Evolutionary conservation across 2,888 invertebrate species (phyloP), one percentile per base, ranked within the genome.

Genomic region (Hirtodrosophila trivittata): DNA sequence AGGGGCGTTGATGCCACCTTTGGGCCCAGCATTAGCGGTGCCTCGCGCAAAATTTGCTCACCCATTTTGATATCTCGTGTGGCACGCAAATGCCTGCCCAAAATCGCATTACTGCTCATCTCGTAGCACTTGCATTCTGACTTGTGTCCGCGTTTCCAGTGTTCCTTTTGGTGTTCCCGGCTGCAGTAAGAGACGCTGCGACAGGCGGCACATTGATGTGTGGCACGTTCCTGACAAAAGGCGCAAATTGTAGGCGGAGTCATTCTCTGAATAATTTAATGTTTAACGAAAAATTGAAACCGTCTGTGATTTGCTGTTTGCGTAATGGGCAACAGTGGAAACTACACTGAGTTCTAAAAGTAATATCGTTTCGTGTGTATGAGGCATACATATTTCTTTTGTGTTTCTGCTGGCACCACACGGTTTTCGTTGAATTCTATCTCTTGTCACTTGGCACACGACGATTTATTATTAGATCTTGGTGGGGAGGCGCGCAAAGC

Each of bases 71-170:
- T 94, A 77, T 95, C 94, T 65, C 94, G 92, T 0, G 93, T 93
- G 0, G 95, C 94, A 0, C 93, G 90, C 88, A 95, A 90, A 83
- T 93, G 92, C 13, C 95, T 91, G 13, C 95, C 95, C 1, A 94
- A 82, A 0, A 89, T 87, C 14, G 92, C 92, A 41, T 93, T 93
- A 58, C 89, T 91, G 67, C 90, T 91, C 12, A 91, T 84, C 87
- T 90, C 90, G 60, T 87, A 91, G 72, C 90, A 90, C 76, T 89
- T 92, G 88, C 95, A 95, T 84, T 92, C 92, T 55, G 89, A 89
- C 81, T 93, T 94, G 89, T 95, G 95, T 0, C 92, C 93, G 82
- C 92, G 92, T 63, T 93, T 92, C 95, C 95, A 95, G 88, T 94
- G 93, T 64, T 92, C 90, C 88, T 94, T 94, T 86, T 95, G 95